Conservation (phyloP, 2,888 invertebrate genomes). For the Stegana nigrithorax region DNA sequence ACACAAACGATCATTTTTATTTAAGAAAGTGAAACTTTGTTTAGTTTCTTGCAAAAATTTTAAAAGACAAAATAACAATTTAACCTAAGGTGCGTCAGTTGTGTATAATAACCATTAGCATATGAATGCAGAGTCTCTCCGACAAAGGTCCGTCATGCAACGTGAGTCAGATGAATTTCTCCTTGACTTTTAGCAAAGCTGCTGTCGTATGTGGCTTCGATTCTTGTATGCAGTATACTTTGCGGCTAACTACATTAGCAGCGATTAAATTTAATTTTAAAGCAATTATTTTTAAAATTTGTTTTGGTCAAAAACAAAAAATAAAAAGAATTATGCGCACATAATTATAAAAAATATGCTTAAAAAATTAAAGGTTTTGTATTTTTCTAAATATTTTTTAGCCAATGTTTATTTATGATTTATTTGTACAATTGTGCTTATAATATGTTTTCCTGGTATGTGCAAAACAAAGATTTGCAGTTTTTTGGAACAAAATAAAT, state of each 20-base stretch:
- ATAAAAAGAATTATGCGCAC: too few species aligned
- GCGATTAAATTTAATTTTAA: background rate
- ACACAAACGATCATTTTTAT: background rate
- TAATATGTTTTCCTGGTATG: too few species aligned
- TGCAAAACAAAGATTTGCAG: too few species aligned
- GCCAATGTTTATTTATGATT: too few species aligned
- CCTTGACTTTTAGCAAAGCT: conserved; percentile 2
- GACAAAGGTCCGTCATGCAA: background rate
- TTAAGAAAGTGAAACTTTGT: conserved; percentile 8
- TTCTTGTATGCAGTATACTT: too few species aligned
- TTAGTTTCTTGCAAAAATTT: background rate
- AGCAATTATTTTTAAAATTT: background rate
- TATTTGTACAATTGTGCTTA: too few species aligned
- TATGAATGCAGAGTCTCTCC: background rate
- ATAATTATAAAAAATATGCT: background rate
- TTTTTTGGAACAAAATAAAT: too few species aligned
- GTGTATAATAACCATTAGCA: background rate
- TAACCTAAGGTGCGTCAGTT: background rate
- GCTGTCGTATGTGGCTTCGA: too few species aligned
- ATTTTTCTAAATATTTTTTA: too few species aligned
- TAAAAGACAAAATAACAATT: background rate
- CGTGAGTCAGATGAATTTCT: background rate
- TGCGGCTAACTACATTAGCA: too few species aligned
- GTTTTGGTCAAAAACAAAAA: background rate
- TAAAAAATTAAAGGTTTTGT: too few species aligned